phyloP scores from a whole-genome alignment of 2,888 invertebrate genomes.

The Cerastis rubricosa region DNA sequence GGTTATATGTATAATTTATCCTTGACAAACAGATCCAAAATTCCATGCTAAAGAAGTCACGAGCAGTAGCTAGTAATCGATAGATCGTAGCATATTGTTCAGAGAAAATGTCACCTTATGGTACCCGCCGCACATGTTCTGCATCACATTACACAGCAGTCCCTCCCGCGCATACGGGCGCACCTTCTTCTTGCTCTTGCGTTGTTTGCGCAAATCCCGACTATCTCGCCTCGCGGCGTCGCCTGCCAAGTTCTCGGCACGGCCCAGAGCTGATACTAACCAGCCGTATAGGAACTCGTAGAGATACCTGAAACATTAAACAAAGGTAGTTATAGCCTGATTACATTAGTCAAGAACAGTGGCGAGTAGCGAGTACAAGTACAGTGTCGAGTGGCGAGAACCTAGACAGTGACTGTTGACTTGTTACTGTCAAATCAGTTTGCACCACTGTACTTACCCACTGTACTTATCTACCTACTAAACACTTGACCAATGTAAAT shows the following conservation, averaged over 20 bases:
- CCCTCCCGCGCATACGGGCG: slow-evolving; percentile 96
- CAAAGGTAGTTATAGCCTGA: not conserved
- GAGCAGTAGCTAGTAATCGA: too few species aligned
- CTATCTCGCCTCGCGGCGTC: slow-evolving; percentile 88
- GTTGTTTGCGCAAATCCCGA: slow-evolving; percentile 79
- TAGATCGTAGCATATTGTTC: not conserved
- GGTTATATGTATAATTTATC: too few species aligned
- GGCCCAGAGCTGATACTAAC: slow-evolving; percentile 96
- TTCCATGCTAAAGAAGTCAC: too few species aligned
- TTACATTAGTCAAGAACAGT: not conserved
- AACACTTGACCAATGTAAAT: not conserved
- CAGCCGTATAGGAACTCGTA: slow-evolving; percentile 98
- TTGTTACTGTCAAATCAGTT: not conserved
- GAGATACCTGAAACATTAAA: slow-evolving; percentile 92
- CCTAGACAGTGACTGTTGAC: not conserved
- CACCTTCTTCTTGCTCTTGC: slow-evolving; percentile 92
- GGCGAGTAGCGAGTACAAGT: not conserved
- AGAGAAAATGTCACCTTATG: slow-evolving; percentile 93
- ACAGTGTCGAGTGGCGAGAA: not conserved
- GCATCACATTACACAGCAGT: slow-evolving; percentile 97
- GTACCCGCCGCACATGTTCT: slow-evolving; percentile 98
- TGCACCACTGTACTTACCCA: not conserved
- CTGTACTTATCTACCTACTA: not conserved
- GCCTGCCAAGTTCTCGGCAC: slow-evolving; percentile 96
- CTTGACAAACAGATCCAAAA: too few species aligned